Evolutionary conservation across 2,797 vertebrate genomes (phyloP), one percentile per base, ranked within the genome.

Genomic region (Carapus acus): DNA sequence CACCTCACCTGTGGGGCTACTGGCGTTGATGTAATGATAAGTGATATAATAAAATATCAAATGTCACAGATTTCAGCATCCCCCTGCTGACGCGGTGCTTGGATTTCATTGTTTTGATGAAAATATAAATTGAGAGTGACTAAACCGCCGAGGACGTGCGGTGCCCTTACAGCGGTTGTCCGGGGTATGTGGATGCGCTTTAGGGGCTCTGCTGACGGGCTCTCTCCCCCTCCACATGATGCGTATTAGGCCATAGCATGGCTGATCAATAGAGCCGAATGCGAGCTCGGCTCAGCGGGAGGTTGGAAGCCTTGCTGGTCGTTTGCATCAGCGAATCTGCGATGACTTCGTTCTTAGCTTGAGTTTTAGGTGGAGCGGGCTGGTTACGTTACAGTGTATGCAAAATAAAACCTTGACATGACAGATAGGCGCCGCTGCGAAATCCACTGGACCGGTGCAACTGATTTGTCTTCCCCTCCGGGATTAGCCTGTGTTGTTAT

Each of bases 191-290:
- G 34, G 20, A 3, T 50, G 3, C 58, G 55, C 49, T 62, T 43
- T 24, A 14, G 3, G 34, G 54, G 58, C 47, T 48, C 54, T 67
- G n/a, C 63, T 43, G 31, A 14, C 4, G 34, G 54, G 58, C 47
- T 48, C 54, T 67, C 58, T 59, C 60, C 18, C 15, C 43, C 66
- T 73, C 52, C 58, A 69, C 69, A 65, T 57, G 76, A 73, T 63
- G 65, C 71, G 62, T 33, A 43, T 65, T 23, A 68, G 76, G 76
- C 76, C 71, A 64, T 54, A 44, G 62, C 54, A 61, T n/a, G 63
- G 57, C 55, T 69, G 73, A 81, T 83, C 77, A 77, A 79, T 82
- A 80, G 63, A 59, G 67, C 67, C 58, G 68, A 55, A 63, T 61
- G 64, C 48, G 45, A 67, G 67, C 40, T 53, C 19, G 62, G 55